Evolutionary conservation across 2,888 invertebrate species (phyloP).

Genomic region (Rhagium mordax): DNA sequence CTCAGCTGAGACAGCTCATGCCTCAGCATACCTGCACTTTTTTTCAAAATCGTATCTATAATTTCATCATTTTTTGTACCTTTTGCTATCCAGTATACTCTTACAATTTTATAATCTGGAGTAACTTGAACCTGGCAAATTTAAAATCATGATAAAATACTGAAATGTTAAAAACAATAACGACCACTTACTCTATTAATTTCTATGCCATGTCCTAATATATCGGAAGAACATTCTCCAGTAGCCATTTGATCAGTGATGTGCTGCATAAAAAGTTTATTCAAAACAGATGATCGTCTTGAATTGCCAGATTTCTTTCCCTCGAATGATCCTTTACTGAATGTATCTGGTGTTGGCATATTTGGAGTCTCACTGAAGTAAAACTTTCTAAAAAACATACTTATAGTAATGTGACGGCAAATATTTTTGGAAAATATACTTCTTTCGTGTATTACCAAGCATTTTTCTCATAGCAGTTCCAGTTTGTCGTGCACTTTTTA

Average conservation of each 20-base stretch:
- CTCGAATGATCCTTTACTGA: conserved; percentile 68
- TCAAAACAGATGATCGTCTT: conserved; percentile 79
- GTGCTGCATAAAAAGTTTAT: conserved; percentile 86
- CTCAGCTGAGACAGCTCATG: conserved; percentile 82
- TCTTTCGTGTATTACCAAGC: conserved; percentile 48
- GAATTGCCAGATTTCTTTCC: conserved; percentile 73
- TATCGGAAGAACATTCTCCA: conserved; percentile 75
- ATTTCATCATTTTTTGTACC: conserved; percentile 71
- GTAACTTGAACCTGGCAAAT: conserved; percentile 76
- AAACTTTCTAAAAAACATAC: conserved; percentile 52
- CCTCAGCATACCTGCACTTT: conserved; percentile 75
- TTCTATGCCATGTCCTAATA: conserved; percentile 80
- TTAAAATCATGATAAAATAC: too few species aligned
- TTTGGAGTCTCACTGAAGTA: conserved; percentile 59
- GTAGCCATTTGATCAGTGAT: conserved; percentile 86
- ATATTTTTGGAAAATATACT: conserved; percentile 35
- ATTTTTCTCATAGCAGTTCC: conserved; percentile 56
- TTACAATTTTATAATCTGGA: conserved; percentile 77
- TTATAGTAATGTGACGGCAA: background rate
- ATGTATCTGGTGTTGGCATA: conserved; percentile 55
- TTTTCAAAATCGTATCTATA: conserved; percentile 73
- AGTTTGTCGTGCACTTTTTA: conserved; percentile 39
- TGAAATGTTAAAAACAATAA: background rate
- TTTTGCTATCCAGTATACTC: conserved; percentile 82
- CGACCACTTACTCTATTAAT: conserved; percentile 76